Base-by-base conservation (phyloP, 2,797 vertebrate species). In the Alexandromys oeconomus region DNA sequence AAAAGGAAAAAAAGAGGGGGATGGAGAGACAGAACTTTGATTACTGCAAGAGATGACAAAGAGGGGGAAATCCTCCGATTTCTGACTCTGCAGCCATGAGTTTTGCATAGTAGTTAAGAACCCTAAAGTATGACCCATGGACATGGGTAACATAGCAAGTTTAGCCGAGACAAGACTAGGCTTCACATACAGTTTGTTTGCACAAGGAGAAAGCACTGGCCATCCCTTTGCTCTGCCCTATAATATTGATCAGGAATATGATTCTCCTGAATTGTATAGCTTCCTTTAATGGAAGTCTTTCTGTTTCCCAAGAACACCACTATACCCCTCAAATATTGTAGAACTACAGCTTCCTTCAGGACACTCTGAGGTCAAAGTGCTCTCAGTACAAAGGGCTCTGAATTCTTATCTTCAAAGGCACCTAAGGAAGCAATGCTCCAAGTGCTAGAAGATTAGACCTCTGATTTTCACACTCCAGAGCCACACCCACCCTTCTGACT, bases 371-470 rank as follows among this genome's bases (percentile, higher is more conserved):
- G 61, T n/a, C 46, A 71, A 92, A 80, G 19, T 69, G n/a, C 17
- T 82, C 29, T 61, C 74, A 71, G 34, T 29, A 57, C 34, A 77
- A 61, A 86, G 9, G 31, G 11, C 78, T 29, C 61, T 29, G 25
- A 74, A 61, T 43, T 9, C 57, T 86, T 79, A 87, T 85, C 27
- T 67, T 27, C 51, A 76, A 71, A 80, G 82, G 43, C 73, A 86
- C 34, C 48, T 17, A 89, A 84, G 23, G 13, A 80, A 61, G 17
- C 51, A 61, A 86, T 54, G 29, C 77, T 96, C 89, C 80, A 91
- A 90, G 78, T 96, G 94, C 97, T 84, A 57, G 94, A 4, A 88
- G 86, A 89, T 91, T 93, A 77, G 89, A 80, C 97, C 94, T 95
- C 92, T 94, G 67, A 92, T 97, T 78, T 91, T 27, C 43, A 73